phyloP scores from a whole-genome alignment of 1,140 invertebrate species.

The Drosophila paulistorum region DNA sequence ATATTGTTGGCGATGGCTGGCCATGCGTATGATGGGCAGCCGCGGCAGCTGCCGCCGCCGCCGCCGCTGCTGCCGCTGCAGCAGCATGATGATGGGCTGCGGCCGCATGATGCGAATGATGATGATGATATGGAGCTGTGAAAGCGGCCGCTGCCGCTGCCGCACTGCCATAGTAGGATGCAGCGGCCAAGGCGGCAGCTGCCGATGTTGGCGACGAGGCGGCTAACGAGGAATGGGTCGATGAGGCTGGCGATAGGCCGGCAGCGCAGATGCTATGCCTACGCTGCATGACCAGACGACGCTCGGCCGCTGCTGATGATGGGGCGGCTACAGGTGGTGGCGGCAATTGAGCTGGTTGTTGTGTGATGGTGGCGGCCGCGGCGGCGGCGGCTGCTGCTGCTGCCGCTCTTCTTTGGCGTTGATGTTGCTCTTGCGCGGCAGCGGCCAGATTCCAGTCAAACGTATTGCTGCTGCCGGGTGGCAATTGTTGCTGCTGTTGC shows the following conservation, averaged over 20 bases:
- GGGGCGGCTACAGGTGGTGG: conserved; percentile 30
- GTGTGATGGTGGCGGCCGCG: neutral
- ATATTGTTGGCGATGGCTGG: conserved; percentile 81
- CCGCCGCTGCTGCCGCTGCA: conserved; percentile 59
- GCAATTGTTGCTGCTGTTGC: conserved; percentile 21
- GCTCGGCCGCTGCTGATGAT: conserved; percentile 26
- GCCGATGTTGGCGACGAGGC: conserved; percentile 53
- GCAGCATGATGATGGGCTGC: conserved; percentile 39
- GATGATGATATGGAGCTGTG: conserved; percentile 50
- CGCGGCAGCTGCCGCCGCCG: conserved; percentile 54
- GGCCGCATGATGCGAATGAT: conserved; percentile 34
- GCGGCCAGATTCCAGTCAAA: conserved; percentile 14
- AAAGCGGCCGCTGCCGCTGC: conserved; percentile 52
- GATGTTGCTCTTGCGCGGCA: conserved; percentile 22
- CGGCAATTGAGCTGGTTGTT: conserved; percentile 17
- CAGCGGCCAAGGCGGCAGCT: conserved; percentile 61
- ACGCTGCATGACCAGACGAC: conserved; percentile 57
- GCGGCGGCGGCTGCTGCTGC: conserved; percentile 3
- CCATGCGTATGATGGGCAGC: conserved; percentile 69
- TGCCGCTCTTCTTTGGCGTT: conserved; percentile 22
- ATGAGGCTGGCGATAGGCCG: conserved; percentile 60
- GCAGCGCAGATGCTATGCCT: conserved; percentile 66
- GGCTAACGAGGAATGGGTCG: conserved; percentile 50
- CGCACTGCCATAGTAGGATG: conserved; percentile 57
- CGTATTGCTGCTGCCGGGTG: neutral